These are phyloP conservation scores for Dendroctonus ponderosae DNA, from an alignment of 1,140 invertebrate genomes.

Conservation along the genomic window DNA sequence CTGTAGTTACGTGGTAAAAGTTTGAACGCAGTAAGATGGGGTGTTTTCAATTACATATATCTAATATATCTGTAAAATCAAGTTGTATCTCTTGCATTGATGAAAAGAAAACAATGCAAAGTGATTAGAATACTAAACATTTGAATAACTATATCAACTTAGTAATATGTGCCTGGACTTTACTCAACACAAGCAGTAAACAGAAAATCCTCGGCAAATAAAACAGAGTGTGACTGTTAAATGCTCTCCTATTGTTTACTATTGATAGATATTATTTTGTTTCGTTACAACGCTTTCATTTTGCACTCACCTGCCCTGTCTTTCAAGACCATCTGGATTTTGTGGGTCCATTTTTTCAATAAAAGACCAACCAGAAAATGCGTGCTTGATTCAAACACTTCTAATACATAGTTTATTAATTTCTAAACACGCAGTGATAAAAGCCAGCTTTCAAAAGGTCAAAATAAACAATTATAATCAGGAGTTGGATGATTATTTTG, in stretches of 20 bases:
- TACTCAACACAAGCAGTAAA: background rate
- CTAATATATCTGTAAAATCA: background rate
- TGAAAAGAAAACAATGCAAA: background rate
- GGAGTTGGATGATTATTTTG: background rate
- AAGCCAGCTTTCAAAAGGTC: constrained; percentile 4
- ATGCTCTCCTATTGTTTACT: background rate
- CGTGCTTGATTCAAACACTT: background rate
- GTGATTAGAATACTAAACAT: too few relatives aligned
- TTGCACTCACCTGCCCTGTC: constrained; percentile 38
- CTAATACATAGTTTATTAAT: background rate
- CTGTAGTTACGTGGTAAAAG: background rate
- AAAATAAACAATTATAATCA: constrained; percentile 5
- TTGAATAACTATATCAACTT: background rate
- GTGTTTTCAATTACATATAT: background rate
- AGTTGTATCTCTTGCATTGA: background rate
- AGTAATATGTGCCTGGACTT: background rate
- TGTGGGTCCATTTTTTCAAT: constrained; percentile 22
- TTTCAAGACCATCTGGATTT: constrained; percentile 37
- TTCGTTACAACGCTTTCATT: constrained; percentile 2
- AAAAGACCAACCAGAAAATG: background rate
- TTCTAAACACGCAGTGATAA: background rate
- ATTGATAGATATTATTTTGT: background rate
- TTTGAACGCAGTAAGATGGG: background rate
- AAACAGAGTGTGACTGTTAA: background rate
- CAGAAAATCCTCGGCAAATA: background rate